Evolutionary conservation across 1,140 invertebrate species (phyloP).

Genomic region (Drosophila watanabei): DNA sequence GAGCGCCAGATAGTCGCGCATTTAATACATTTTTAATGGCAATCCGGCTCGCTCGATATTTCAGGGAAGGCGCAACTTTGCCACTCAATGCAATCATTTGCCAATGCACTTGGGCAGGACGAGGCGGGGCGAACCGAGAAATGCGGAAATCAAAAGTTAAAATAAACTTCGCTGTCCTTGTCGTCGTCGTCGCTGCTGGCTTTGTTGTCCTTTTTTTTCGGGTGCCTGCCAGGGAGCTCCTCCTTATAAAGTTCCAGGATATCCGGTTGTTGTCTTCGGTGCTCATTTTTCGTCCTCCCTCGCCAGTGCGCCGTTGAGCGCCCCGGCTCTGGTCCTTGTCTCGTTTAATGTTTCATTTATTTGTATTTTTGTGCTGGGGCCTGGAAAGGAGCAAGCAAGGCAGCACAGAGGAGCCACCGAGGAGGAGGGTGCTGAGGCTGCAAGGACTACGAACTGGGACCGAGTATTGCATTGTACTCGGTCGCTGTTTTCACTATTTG

Average conservation of each 20-base stretch:
- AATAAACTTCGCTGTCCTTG: too few species aligned
- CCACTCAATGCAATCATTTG: too few species aligned
- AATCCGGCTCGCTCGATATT: too few species aligned
- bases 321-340: slow-evolving; percentile 36
- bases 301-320: background rate
- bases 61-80: too few species aligned
- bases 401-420: slow-evolving; percentile 3
- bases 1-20: too few species aligned
- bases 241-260: slow-evolving; percentile 83
- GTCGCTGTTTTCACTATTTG: slow-evolving; percentile 80
- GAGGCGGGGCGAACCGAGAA: too few species aligned
- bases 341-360: slow-evolving; percentile 83
- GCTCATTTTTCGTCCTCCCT: slow-evolving; percentile 75
- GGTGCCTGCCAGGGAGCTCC: slow-evolving; percentile 38
- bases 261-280: slow-evolving; percentile 83
- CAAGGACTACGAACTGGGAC: slow-evolving; percentile 27
- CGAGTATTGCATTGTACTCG: slow-evolving; percentile 45
- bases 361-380: slow-evolving; percentile 53
- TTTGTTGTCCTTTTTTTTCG: slow-evolving; percentile 68
- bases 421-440: slow-evolving; percentile 9
- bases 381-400: slow-evolving; percentile 23
- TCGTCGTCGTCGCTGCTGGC: slow-evolving; percentile 20
- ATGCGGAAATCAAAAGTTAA: too few species aligned
- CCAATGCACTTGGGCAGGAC: too few species aligned
- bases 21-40: too few species aligned